Conservation (phyloP, 2,888 invertebrate genomes). For the Monoplex corrugatus region DNA sequence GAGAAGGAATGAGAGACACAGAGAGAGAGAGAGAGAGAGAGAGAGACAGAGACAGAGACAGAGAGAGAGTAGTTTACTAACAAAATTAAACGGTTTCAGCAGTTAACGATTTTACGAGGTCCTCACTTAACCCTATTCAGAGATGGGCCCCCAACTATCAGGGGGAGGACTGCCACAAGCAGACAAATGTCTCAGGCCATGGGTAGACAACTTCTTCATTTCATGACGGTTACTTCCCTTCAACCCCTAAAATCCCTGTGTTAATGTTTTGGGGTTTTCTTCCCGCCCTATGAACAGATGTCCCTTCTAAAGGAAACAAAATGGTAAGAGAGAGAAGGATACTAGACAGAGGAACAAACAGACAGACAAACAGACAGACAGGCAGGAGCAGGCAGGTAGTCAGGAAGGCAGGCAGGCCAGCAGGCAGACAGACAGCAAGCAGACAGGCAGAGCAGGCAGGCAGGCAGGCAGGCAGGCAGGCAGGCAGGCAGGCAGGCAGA, state of each 20-base stretch:
- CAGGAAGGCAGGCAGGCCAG: too few species aligned
- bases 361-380: too few species aligned
- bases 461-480: too few species aligned
- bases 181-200: conserved; percentile 14
- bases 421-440: too few species aligned
- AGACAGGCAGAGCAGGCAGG: too few species aligned
- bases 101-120: not conserved
- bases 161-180: not conserved
- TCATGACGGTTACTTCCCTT: conserved; percentile 42
- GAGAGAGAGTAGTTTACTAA: not conserved
- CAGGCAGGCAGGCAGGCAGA: too few species aligned
- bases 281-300: conserved; percentile 38
- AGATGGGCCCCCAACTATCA: not conserved
- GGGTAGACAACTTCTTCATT: conserved; percentile 25
- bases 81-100: not conserved
- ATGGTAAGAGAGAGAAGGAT: not conserved
- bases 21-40: conserved; percentile 4
- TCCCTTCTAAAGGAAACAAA: not conserved
- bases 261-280: conserved; percentile 19
- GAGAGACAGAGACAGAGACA: conserved; percentile 19
- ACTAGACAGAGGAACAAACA: too few species aligned
- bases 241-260: conserved; percentile 1
- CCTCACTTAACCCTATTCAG: not conserved
- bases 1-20: not conserved
- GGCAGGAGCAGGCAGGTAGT: too few species aligned